Evolutionary conservation across 1,140 invertebrate species (phyloP).

Genomic region (Triops cancriformis): DNA sequence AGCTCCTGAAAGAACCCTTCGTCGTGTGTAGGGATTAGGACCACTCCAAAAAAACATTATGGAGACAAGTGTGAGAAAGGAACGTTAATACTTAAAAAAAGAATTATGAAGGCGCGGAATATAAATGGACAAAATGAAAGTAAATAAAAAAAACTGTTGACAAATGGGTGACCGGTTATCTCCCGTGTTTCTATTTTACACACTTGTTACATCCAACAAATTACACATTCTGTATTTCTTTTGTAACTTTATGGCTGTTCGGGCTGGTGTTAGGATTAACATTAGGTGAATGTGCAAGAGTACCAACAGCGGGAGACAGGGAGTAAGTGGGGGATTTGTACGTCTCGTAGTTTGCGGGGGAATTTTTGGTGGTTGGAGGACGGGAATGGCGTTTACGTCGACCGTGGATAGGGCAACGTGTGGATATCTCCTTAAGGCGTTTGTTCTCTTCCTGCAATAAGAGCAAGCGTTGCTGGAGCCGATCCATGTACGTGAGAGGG

Average conservation of each 20-base stretch:
- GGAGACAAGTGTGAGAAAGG: not conserved
- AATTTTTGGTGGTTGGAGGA: not conserved
- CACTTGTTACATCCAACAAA: not conserved
- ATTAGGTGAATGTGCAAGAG: not conserved
- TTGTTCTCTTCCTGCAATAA: constrained; percentile 29
- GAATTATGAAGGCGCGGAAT: not conserved
- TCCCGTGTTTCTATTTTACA: not conserved
- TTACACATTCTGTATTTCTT: not conserved
- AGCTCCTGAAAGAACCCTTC: not conserved
- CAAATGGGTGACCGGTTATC: not conserved
- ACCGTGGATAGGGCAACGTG: constrained; percentile 24
- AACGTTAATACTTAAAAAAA: not conserved
- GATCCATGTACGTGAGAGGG: constrained; percentile 25
- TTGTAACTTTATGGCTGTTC: not conserved
- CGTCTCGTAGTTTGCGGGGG: not conserved
- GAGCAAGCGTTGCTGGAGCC: constrained; percentile 28
- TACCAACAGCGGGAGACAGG: not conserved
- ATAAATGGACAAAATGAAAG: not conserved
- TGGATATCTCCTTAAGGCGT: constrained; percentile 20
- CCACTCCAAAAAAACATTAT: not conserved
- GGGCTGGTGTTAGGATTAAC: not conserved
- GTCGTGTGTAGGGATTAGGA: not conserved
- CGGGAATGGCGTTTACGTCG: not conserved
- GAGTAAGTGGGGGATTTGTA: not conserved
- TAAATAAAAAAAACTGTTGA: not conserved